phyloP scores from a whole-genome alignment of 30 jellyfish, hydroid and myxozoan genomes.

The Rhopilema esculentum region DNA sequence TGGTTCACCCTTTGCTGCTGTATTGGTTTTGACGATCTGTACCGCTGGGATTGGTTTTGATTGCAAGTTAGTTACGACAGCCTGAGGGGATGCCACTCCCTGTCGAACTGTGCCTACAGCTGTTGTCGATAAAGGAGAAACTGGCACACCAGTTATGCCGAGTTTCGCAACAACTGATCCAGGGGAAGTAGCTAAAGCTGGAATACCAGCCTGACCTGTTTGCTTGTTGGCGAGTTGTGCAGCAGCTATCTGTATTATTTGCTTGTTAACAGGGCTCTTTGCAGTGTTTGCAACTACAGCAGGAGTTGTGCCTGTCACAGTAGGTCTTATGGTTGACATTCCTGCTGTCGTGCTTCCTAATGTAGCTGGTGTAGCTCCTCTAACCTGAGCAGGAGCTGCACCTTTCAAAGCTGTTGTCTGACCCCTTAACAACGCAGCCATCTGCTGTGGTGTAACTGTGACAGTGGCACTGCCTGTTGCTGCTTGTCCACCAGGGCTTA shows the following conservation, averaged over 20 bases:
- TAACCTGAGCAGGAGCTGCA: slow-evolving; percentile 73
- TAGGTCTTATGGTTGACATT: slow-evolving; percentile 75
- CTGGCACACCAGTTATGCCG: slow-evolving; percentile 30
- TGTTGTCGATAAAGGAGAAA: slow-evolving; percentile 1
- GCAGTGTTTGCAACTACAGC: slow-evolving; percentile 39
- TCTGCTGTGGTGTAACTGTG: slow-evolving; percentile 97
- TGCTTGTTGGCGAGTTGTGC: slow-evolving; percentile 53
- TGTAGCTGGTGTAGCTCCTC: slow-evolving; percentile 66
- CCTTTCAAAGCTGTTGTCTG: slow-evolving; percentile 84
- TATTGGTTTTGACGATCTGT: not conserved
- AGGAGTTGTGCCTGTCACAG: slow-evolving; percentile 47
- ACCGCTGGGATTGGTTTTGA: not conserved
- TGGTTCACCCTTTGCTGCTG: not conserved
- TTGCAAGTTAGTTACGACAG: slow-evolving; percentile 38
- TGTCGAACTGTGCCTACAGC: not conserved
- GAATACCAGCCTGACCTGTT: not conserved
- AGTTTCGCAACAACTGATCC: slow-evolving; percentile 44
- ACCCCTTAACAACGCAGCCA: slow-evolving; percentile 95
- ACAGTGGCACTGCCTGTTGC: slow-evolving; percentile 95
- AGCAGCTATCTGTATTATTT: slow-evolving; percentile 49
- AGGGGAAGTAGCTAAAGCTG: slow-evolving; percentile 37
- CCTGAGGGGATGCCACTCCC: not conserved
- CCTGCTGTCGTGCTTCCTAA: slow-evolving; percentile 80
- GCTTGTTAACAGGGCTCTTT: slow-evolving; percentile 45
- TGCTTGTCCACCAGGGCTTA: slow-evolving; percentile 90